phyloP scores from a whole-genome alignment of 2,888 invertebrate genomes.

The Empis livida region DNA sequence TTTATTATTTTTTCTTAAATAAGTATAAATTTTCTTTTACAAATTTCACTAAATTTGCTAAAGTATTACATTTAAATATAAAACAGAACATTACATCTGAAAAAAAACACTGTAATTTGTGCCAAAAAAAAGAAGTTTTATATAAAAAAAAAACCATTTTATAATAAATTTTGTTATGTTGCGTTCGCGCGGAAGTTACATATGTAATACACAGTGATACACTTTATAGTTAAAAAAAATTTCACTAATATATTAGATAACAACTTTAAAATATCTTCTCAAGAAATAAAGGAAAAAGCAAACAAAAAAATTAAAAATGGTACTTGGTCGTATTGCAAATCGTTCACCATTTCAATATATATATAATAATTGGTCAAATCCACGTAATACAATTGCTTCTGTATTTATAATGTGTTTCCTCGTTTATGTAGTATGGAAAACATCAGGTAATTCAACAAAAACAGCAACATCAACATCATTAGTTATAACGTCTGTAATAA shows the following conservation, averaged over 20 bases:
- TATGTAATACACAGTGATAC: too few species aligned
- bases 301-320: slow-evolving; percentile 1
- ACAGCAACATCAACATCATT: neutral
- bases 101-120: too few species aligned
- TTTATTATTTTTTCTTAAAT: too few species aligned
- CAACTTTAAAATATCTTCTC: neutral
- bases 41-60: too few species aligned
- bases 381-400: slow-evolving; percentile 16
- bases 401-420: slow-evolving; percentile 16
- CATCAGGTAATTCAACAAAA: slow-evolving; percentile 14
- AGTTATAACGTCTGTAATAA: neutral
- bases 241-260: neutral
- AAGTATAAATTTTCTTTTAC: too few species aligned
- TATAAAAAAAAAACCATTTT: too few species aligned
- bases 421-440: slow-evolving; percentile 22
- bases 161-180: too few species aligned
- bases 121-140: too few species aligned
- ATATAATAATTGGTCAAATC: slow-evolving; percentile 13
- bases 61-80: too few species aligned
- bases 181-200: too few species aligned
- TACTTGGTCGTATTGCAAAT: slow-evolving; percentile 4
- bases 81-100: too few species aligned
- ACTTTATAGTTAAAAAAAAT: too few species aligned
- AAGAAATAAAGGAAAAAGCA: neutral
- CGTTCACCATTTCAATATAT: slow-evolving; percentile 10